Conservation (phyloP, 2,113 vertebrate genomes). For the Seriola aureovittata region DNA sequence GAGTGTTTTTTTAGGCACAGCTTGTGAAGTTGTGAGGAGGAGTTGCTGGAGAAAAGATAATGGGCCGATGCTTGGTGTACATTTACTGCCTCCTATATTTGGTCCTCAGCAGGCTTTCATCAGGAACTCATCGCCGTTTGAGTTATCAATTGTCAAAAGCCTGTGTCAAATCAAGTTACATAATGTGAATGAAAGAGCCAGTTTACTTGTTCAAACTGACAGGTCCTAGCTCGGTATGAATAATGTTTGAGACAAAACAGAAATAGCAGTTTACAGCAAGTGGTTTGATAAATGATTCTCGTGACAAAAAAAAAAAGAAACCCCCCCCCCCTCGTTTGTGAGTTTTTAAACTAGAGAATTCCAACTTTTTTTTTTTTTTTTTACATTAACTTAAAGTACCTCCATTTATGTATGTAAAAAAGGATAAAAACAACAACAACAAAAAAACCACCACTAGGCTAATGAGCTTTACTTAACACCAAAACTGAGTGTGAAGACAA, state of each 20-base stretch:
- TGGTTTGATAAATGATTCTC: slow-evolving; percentile 26
- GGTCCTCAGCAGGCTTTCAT: slow-evolving; percentile 58
- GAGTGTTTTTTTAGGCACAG: slow-evolving; percentile 75
- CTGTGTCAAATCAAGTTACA: slow-evolving; percentile 41
- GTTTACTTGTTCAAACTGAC: slow-evolving; percentile 50
- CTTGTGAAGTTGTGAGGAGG: slow-evolving; percentile 80
- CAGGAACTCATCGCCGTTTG: slow-evolving; percentile 42
- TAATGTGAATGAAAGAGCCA: slow-evolving; percentile 43
- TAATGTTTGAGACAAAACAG: slow-evolving; percentile 24
- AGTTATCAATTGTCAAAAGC: slow-evolving; percentile 50
- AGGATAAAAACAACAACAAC: neutral
- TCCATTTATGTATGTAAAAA: neutral
- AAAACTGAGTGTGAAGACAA: neutral
- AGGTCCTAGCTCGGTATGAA: slow-evolving; percentile 16
- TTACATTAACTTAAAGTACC: neutral
- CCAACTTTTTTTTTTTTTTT: too few species aligned
- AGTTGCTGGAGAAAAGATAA: slow-evolving; percentile 71
- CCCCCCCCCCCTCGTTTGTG: too few species aligned
- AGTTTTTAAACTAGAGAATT: neutral
- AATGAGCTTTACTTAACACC: neutral
- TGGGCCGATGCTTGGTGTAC: slow-evolving; percentile 61
- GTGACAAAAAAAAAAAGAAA: neutral
- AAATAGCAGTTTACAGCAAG: slow-evolving; percentile 13
- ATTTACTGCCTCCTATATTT: slow-evolving; percentile 46
- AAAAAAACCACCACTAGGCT: neutral